Base-by-base conservation (phyloP, 2,797 vertebrate species). In the Sebastes vulpes region DNA sequence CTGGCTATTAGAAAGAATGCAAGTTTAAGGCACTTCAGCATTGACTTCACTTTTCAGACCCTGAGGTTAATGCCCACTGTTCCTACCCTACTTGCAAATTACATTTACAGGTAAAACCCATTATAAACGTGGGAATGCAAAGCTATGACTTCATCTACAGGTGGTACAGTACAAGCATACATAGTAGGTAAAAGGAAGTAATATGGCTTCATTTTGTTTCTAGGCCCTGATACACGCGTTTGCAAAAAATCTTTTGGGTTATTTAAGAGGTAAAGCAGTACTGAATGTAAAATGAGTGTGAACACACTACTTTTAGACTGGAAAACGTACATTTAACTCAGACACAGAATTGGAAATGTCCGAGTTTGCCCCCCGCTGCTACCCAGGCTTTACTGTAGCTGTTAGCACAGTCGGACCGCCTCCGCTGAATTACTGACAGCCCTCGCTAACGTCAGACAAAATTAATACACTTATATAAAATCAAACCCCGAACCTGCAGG, bases 71-170 rank as follows among this genome's bases (percentile, higher is more conserved):
- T 46, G 14, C 16, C 38, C 14, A 46, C 38, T 18, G 38, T 46
- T 46, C 38, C 16, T 46, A 46, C 46, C 64, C 25, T 23, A 26
- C 25, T 28, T 35, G 59, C 48, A 66, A 67, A 58, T 70, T 64
- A 21, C 31, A 74, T 72, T 81, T 35, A 54, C 63, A 75, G 46
- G 72, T 79, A 38, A 66, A 83, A 48, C 16, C 6, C 6, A 58
- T 65, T 59, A n/a, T 4, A 31, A 66, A 54, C 3, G 52, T 10
- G 6, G 4, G 26, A 60, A 56, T 10, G 5, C 65, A 72, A 42
- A 65, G 26, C 18, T 10, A 23, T 12, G 48, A 59, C 28, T 16
- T 46, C 6, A 46, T 46, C 38, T 46, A 16, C 38, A 29, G 10
- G 68, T 66, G 57, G 46, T 4, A 16, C 12, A 46, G 8, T 9